Conservation (phyloP, 2,797 vertebrate species). For the Spinus olivaceus region DNA sequence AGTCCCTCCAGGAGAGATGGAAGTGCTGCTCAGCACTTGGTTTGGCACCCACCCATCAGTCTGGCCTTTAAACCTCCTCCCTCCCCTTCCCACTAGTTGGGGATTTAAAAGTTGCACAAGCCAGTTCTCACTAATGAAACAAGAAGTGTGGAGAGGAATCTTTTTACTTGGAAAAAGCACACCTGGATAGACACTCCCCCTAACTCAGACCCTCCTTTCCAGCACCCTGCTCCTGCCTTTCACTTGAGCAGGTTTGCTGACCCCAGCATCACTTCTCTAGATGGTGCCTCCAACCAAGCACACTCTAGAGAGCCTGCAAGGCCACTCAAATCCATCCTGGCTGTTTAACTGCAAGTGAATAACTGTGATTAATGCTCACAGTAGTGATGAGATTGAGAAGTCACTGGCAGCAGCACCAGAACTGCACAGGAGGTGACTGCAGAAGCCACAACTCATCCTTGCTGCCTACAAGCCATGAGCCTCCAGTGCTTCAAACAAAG, state of each 20-base stretch:
- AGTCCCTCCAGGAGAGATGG: rapidly evolving
- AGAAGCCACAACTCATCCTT: not conserved
- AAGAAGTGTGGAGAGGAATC: rapidly evolving
- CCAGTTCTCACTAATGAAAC: not conserved
- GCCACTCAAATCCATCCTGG: not conserved
- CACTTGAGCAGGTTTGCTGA: not conserved
- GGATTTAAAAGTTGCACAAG: not conserved
- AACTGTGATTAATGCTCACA: not conserved
- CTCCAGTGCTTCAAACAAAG: not conserved
- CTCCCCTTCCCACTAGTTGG: not conserved
- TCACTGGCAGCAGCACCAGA: not conserved
- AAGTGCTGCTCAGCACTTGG: not conserved
- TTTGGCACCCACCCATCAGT: not conserved
- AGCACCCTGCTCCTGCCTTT: not conserved
- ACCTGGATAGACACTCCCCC: not conserved
- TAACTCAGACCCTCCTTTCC: not conserved
- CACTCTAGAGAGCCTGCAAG: not conserved
- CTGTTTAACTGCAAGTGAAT: not conserved
- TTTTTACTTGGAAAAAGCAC: not conserved
- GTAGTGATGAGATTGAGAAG: not conserved
- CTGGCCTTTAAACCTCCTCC: not conserved
- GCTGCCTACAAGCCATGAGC: not conserved
- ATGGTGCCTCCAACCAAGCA: not conserved
- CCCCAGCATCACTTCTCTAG: not conserved
- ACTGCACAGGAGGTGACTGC: not conserved